Evolutionary conservation across 92 coral and sea anemone genomes (phyloP).

Genomic region (Scolanthus callimorphus): DNA sequence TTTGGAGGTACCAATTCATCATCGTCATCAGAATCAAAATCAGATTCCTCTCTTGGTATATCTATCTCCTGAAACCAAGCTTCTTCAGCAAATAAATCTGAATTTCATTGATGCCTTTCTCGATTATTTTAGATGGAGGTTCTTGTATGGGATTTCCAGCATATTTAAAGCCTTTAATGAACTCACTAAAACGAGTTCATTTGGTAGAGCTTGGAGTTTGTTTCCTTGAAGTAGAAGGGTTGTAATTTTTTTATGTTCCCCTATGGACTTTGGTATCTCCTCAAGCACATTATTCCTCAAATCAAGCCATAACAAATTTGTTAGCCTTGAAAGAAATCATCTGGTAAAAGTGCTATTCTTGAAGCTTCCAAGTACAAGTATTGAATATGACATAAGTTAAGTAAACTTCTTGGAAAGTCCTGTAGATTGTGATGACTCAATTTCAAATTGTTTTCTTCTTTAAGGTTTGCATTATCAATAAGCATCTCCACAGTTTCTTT

Average conservation of each 20-base stretch:
- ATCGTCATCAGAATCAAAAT: neutral
- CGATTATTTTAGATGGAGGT: constrained; percentile 49
- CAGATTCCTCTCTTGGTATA: neutral
- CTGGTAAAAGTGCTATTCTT: constrained; percentile 39
- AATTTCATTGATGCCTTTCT: constrained; percentile 45
- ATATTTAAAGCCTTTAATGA: constrained; percentile 50
- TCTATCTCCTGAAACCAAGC: constrained; percentile 35
- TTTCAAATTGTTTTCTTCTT: constrained; percentile 27
- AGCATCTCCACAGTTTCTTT: constrained; percentile 6
- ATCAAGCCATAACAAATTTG: constrained; percentile 66
- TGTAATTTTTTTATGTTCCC: constrained; percentile 32
- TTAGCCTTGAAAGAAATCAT: constrained; percentile 37
- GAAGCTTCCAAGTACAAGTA: constrained; percentile 60
- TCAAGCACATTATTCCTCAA: constrained; percentile 50
- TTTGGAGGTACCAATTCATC: neutral
- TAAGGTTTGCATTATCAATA: constrained; percentile 8
- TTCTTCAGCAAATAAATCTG: constrained; percentile 38
- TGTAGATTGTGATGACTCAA: constrained; percentile 26
- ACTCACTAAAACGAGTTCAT: constrained; percentile 45
- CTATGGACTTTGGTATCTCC: constrained; percentile 42
- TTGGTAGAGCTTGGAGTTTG: constrained; percentile 41
- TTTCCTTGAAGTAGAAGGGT: constrained; percentile 63
- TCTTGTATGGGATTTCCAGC: constrained; percentile 55
- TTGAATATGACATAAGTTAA: constrained; percentile 30
- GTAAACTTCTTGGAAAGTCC: constrained; percentile 39